Evolutionary conservation across 2,113 vertebrate species (phyloP).

Genomic region (Aptenodytes forsteri): DNA sequence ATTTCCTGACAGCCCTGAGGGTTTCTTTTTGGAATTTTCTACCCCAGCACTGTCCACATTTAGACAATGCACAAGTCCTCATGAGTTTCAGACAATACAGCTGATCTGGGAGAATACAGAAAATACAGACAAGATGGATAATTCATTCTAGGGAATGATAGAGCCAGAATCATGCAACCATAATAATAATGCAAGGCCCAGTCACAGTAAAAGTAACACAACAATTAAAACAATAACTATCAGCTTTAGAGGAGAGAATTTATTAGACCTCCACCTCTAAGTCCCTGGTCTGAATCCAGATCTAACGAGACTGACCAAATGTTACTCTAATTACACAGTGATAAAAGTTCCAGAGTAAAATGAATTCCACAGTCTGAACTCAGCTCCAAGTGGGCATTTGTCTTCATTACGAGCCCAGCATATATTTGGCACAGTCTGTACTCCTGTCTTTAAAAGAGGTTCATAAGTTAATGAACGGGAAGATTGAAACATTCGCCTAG

Average conservation of each 20-base stretch:
- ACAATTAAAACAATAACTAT: background rate
- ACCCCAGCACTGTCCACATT: background rate
- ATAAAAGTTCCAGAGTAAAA: constrained; percentile 68
- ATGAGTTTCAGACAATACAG: background rate
- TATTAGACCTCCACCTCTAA: background rate
- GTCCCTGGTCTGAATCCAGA: constrained; percentile 44
- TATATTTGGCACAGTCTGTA: constrained; percentile 39
- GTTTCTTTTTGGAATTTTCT: background rate
- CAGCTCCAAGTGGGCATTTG: constrained; percentile 65
- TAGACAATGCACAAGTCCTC: background rate
- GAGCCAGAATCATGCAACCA: background rate
- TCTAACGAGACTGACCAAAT: constrained; percentile 63
- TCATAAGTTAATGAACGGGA: constrained; percentile 48
- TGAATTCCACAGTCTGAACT: constrained; percentile 65
- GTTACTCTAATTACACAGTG: constrained; percentile 68
- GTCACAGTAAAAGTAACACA: background rate
- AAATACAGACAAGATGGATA: background rate
- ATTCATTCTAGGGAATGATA: background rate
- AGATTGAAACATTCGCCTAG: constrained; percentile 9
- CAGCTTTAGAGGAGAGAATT: background rate
- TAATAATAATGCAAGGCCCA: background rate
- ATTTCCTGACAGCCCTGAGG: background rate
- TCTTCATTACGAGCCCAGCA: constrained; percentile 65
- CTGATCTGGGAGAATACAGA: background rate
- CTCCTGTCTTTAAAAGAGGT: constrained; percentile 54